Percentiles rank a stretch among this genome's conserved stretches.
Conservation (phyloP, 2,797 vertebrate genomes). For the Strix occidentalis region DNA sequence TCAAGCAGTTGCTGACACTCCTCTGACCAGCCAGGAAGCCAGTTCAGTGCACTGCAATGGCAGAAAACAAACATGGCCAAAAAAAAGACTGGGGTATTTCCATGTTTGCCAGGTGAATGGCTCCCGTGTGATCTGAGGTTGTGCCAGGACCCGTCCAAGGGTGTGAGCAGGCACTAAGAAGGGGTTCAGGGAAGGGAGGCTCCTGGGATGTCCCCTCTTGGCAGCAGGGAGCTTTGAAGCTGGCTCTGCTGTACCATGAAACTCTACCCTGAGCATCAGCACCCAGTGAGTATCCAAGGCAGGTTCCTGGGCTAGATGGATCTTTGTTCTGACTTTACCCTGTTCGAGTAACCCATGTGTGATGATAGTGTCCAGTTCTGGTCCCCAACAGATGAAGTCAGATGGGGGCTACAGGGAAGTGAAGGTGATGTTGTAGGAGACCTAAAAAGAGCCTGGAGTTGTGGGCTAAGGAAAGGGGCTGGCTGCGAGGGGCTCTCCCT, state of each 20-base stretch:
- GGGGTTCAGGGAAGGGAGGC: background rate
- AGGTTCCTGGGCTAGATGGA: background rate
- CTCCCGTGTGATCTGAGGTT: background rate
- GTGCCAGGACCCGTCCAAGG: background rate
- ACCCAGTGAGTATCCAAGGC: background rate
- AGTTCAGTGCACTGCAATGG: background rate
- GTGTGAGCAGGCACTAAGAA: background rate
- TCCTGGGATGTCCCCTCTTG: background rate
- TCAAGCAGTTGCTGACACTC: accelerated
- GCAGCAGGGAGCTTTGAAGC: background rate
- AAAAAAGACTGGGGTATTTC: background rate
- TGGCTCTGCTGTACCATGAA: background rate
- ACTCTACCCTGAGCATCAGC: background rate
- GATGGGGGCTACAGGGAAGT: background rate
- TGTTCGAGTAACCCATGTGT: background rate
- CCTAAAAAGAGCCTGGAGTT: background rate
- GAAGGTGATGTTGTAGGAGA: background rate
- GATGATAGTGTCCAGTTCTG: background rate
- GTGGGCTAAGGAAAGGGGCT: background rate
- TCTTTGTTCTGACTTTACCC: background rate
- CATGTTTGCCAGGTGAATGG: background rate
- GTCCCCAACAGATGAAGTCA: background rate
- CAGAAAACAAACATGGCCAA: background rate
- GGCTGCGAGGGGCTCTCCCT: background rate
- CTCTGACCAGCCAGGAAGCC: background rate